Evolutionary conservation across 1,140 invertebrate species (phyloP), one percentile per base, ranked within the genome.

Genomic region (Cotesia chilonis): DNA sequence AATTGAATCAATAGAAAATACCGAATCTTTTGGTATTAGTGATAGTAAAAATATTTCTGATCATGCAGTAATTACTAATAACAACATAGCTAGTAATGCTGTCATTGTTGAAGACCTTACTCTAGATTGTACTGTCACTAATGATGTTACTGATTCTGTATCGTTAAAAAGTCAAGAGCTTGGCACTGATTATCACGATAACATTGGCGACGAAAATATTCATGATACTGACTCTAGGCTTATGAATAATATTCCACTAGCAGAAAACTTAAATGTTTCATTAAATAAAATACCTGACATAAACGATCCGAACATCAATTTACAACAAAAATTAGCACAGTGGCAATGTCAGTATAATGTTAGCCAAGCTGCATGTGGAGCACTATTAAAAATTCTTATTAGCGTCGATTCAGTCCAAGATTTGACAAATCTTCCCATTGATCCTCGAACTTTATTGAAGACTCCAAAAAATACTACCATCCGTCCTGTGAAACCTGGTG

Each of bases 331-430:
- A 28, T 28, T 28, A 28, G 20, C 20, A 28, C 20, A 28, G 20
- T 28, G 20, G 20, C 20, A 28, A n/a, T 70, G 68, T 14, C 52
- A 70, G 12, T 60, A 59, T 70, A 60, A 70, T 37, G 59, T 60
- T 14, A 28, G 20, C 14, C 20, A 60, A 5, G 28, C 57, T 17
- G n/a, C 17, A 35, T 20, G 4, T 28, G 57, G 57, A 4, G 14
- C n/a, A 4, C 10, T 60, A 4, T 60, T 60, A 60, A 20, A 17
- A 60, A 28, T 17, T 28, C 57, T 20, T 28, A 20, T 10, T 20
- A 35, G 20, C 10, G 17, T 60, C 4, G 17, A 60, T 28, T 60
- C 57, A 60, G 28, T 4, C 4, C 5, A 60, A 60, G 17, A 60
- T 6, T 10, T 60, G 10, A 20, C 17, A 60, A 20, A 60, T 20